Percentiles rank a stretch among this genome's conserved stretches.
Evolutionary conservation across 2,113 vertebrate genomes (phyloP).

Genomic region (Bubo scandiacus): DNA sequence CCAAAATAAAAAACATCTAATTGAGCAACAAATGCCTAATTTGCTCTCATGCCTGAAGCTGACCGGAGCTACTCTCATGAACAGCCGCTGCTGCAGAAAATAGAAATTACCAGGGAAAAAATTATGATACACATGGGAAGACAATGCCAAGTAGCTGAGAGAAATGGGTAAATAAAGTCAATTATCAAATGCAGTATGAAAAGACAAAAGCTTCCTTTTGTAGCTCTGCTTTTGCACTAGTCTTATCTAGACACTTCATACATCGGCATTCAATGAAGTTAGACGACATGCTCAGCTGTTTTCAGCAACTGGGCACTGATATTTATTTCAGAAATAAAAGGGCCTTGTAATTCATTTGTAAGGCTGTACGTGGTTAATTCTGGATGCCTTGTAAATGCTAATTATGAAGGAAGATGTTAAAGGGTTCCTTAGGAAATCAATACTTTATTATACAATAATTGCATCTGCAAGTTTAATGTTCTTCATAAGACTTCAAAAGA

Average conservation of each 20-base stretch:
- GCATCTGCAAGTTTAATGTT: slow-evolving; percentile 75
- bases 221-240: neutral
- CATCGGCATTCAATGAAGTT: neutral
- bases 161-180: neutral
- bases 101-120: slow-evolving; percentile 1
- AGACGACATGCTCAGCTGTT: neutral
- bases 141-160: neutral
- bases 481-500: slow-evolving; percentile 60
- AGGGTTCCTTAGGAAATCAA: slow-evolving; percentile 76
- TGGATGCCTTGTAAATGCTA: slow-evolving; percentile 73
- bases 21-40: slow-evolving; percentile 25
- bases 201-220: neutral
- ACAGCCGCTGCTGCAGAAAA: neutral
- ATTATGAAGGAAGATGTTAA: slow-evolving; percentile 75
- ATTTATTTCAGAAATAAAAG: slow-evolving; percentile 57
- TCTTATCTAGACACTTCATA: neutral
- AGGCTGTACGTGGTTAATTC: slow-evolving; percentile 65
- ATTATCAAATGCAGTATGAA: neutral
- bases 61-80: neutral
- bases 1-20: neutral
- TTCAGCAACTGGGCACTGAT: neutral
- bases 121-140: neutral
- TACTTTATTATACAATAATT: slow-evolving; percentile 83
- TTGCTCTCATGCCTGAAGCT: neutral
- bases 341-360: slow-evolving; percentile 59